Conservation (phyloP, 2,888 invertebrate species). For the Prosapia bicincta region DNA sequence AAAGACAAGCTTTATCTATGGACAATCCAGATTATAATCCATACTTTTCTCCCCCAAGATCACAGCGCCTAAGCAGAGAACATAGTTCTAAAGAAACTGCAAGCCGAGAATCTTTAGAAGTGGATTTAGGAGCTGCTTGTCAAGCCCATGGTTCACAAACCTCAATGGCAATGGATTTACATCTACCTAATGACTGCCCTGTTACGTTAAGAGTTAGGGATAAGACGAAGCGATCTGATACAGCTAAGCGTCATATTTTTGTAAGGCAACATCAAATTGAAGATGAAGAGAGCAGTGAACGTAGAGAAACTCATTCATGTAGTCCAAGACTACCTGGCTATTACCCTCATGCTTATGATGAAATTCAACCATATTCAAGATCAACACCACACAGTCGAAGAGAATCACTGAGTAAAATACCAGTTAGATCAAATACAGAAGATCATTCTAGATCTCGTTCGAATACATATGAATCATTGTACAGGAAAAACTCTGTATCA, state of each 20-base stretch:
- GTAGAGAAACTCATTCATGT: slow-evolving; percentile 33
- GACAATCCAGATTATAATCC: slow-evolving; percentile 55
- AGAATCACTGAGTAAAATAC: slow-evolving; percentile 29
- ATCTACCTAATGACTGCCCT: slow-evolving; percentile 59
- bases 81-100: slow-evolving; percentile 40
- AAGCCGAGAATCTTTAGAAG: slow-evolving; percentile 50
- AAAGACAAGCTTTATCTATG: slow-evolving; percentile 78
- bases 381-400: slow-evolving; percentile 36
- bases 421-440: slow-evolving; percentile 13
- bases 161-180: slow-evolving; percentile 73
- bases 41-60: slow-evolving; percentile 40
- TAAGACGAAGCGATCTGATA: slow-evolving; percentile 60
- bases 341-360: slow-evolving; percentile 21
- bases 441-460: slow-evolving; percentile 25
- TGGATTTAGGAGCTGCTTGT: slow-evolving; percentile 43
- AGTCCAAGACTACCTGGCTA: slow-evolving; percentile 32
- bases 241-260: slow-evolving; percentile 69
- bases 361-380: slow-evolving; percentile 30
- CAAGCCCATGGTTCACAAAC: slow-evolving; percentile 50
- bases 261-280: slow-evolving; percentile 73
- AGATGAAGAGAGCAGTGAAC: slow-evolving; percentile 50
- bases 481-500: slow-evolving; percentile 25
- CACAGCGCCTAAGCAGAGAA: slow-evolving; percentile 36
- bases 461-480: slow-evolving; percentile 27
- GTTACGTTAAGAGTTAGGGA: slow-evolving; percentile 54